Percentiles rank a stretch among this genome's conserved stretches.
phyloP scores from a whole-genome alignment of 1,140 invertebrate species.

The Euwallacea similis region DNA sequence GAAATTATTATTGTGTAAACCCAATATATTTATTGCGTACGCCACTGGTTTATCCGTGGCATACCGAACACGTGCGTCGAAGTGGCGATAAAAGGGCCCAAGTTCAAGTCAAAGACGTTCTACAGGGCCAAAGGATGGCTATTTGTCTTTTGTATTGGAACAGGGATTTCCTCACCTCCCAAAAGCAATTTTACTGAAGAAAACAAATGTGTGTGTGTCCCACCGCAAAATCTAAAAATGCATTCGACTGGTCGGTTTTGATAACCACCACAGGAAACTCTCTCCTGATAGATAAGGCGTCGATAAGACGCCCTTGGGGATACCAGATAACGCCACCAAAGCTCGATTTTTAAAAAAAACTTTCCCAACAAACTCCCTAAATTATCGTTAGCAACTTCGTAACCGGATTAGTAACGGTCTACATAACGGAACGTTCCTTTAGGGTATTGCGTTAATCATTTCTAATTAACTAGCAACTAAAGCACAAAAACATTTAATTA shows the following conservation, averaged over 20 bases:
- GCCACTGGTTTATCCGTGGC: constrained; percentile 3
- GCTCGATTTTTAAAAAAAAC: neutral
- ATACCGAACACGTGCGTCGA: constrained; percentile 19
- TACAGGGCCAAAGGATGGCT: constrained; percentile 8
- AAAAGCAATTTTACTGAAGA: constrained; percentile 4
- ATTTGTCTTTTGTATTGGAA: constrained; percentile 29
- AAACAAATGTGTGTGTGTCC: neutral
- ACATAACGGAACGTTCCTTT: constrained; percentile 25
- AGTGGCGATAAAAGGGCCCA: constrained; percentile 8
- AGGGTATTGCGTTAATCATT: constrained; percentile 30
- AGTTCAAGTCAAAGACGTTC: constrained; percentile 23
- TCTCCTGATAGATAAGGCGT: no score
- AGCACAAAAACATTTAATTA: constrained; percentile 28
- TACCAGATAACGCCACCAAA: no score
- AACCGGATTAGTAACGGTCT: constrained; percentile 25
- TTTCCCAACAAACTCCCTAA: constrained; percentile 10
- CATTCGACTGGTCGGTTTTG: no score
- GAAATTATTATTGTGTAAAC: no score
- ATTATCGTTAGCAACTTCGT: constrained; percentile 27
- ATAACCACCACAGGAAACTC: no score
- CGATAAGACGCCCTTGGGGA: no score
- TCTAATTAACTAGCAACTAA: constrained; percentile 27
- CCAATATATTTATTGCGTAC: neutral
- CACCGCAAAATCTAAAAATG: no score
- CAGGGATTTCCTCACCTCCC: constrained; percentile 15